phyloP scores from a whole-genome alignment of 2,797 vertebrate species.

The Poecilia picta region DNA sequence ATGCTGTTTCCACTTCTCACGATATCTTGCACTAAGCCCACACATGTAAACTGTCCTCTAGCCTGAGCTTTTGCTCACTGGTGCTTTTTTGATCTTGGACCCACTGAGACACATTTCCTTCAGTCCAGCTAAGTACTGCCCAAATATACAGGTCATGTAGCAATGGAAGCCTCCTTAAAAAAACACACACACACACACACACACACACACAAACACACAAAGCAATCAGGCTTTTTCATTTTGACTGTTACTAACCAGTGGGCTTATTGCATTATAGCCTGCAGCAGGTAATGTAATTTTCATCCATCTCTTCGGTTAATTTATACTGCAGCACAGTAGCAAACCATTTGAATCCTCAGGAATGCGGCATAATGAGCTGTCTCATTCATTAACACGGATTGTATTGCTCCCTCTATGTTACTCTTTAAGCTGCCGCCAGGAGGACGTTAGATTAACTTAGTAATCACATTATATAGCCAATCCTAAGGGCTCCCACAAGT shows the following conservation, averaged over 20 bases:
- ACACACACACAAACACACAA: background rate
- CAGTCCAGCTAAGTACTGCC: constrained; percentile 53
- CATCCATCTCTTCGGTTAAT: constrained; percentile 17
- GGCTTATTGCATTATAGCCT: constrained; percentile 10
- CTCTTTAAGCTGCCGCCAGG: constrained; percentile 43
- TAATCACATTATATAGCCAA: constrained; percentile 48
- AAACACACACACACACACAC: too few relatives aligned
- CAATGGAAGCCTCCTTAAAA: constrained; percentile 45
- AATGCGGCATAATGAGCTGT: constrained; percentile 45
- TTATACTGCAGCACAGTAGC: constrained; percentile 45
- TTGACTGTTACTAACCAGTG: constrained; percentile 62
- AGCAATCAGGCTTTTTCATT: constrained; percentile 25
- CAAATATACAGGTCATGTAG: constrained; percentile 46
- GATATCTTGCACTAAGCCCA: constrained; percentile 38
- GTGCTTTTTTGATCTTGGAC: constrained; percentile 52
- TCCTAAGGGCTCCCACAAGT: constrained; percentile 27
- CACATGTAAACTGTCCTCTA: constrained; percentile 28
- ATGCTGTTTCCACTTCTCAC: constrained; percentile 43
- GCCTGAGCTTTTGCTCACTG: constrained; percentile 38
- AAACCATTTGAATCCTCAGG: constrained; percentile 68
- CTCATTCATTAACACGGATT: constrained; percentile 42
- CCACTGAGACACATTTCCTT: constrained; percentile 48
- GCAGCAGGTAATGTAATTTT: constrained; percentile 23
- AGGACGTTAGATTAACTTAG: constrained; percentile 37
- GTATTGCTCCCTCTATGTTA: constrained; percentile 16